Evolutionary conservation across 2,797 vertebrate species (phyloP), one percentile per base, ranked within the genome.

Genomic region (Glyptemys insculpta): DNA sequence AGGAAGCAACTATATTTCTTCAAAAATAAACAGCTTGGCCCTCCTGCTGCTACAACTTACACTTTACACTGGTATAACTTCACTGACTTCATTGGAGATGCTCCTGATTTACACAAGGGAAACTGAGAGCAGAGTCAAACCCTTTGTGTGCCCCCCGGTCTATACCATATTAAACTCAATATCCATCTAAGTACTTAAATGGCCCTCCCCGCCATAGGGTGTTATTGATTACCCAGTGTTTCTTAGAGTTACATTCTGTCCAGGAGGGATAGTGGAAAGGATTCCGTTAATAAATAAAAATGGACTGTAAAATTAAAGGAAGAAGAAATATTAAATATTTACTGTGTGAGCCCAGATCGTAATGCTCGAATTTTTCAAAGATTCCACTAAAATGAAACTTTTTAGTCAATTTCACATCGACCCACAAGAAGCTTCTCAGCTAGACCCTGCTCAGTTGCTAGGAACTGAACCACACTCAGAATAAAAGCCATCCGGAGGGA

Each of bases 251-350:
- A 19, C 6, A 12, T 15, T 34, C 57, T 76, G 41, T 68, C 59
- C 86, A 49, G 79, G 25, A 62, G 37, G 12, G 72, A 74, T 7
- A 83, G 25, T 25, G 56, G 37, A 83, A 37, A 94, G 52, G 82
- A 56, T 56, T 52, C 87, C 87, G 91, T 88, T 47, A 91, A 83
- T 56, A 18, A 21, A 49, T 56, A 81, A 92, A 89, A 93, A 87
- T 0, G 0, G 65, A 56, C 86, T 72, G 56, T 3, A 79, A 34
- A 18, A n/a, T 1, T 37, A 85, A 37, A 83, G 49, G 15, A 88
- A 93, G 80, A 88, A 25, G 49, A 89, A 96, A 90, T 92, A 74
- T 14, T 44, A 68, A 72, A 8, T 83, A 84, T 87, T 83, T 62
- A 16, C 49, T 21, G 56, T 34, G 23, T 21, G 41, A 87, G 72